Base-by-base conservation (phyloP, 2,888 invertebrate species). In the Agrotis puta region DNA sequence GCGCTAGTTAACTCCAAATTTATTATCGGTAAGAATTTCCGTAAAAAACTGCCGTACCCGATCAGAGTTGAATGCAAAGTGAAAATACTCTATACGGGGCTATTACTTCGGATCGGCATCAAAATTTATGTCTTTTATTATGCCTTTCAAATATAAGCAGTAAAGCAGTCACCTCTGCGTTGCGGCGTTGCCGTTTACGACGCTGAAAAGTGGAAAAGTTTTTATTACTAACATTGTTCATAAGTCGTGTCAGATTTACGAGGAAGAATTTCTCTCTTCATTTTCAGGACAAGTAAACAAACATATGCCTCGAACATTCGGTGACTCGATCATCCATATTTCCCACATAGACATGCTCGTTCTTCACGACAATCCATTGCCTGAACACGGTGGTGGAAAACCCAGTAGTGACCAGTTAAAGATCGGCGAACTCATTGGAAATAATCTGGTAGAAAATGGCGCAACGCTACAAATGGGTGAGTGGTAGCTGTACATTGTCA, bases 311-410 rank as follows among this genome's bases (percentile, higher is more conserved):
- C 97, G 99, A 2, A 99, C 99, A 0, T 99, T 99, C 92, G 99
- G 99, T 58, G 99, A 99, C 91, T 97, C 98, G 0, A 96, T 98
- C 18, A 97, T 99, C 81, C 99, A 99, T 93, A 95, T 97, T 75
- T 99, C 99, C 14, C 99, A 99, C 92, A 97, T 99, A 81, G 99
- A 99, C 94, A 98, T 97, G 87, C 98, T 99, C 11, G 98, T 99
- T 3, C 83, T 97, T 78, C 96, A 97, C 79, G 96, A 97, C 89
- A 94, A 92, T 0, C 97, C 96, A 3, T 93, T 99, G 51, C 98
- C 98, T 0, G 96, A 96, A 65, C 98, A 98, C 88, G 97, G 97
- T 2, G 97, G 0, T 2, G 39, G 97, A 3, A 97, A 97, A 0
- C 93, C 94, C 68, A 96, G 95, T 3, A 93, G 96, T 1, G 99